A percentile compares a stretch with the other conserved stretches of the same genome.
These are phyloP conservation scores for Lutra lutra DNA, from an alignment of 2,797 vertebrate genomes.

Conservation along the genomic window DNA sequence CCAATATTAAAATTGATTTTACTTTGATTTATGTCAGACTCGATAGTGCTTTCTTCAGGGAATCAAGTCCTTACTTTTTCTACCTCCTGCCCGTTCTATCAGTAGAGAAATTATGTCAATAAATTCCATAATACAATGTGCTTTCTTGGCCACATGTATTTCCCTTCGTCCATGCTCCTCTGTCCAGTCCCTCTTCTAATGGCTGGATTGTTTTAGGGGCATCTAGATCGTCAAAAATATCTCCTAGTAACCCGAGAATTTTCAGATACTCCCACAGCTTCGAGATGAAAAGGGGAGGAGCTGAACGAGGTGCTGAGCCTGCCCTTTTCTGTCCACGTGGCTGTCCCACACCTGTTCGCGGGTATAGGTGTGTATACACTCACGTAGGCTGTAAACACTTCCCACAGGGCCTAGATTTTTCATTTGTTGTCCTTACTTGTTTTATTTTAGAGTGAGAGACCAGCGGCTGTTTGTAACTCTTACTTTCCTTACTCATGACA, in stretches of 20 bases:
- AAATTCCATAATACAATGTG: slow-evolving; percentile 5
- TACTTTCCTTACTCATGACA: slow-evolving; percentile 83
- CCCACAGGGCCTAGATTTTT: not conserved
- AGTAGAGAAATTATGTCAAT: slow-evolving; percentile 36
- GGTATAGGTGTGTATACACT: not conserved
- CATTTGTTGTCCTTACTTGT: slow-evolving; percentile 29
- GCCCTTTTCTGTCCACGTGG: not conserved
- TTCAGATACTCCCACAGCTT: not conserved
- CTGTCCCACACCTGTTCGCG: not conserved
- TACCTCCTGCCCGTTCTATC: not conserved
- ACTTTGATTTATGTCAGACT: slow-evolving; percentile 44
- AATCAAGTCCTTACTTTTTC: slow-evolving; percentile 42
- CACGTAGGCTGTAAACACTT: not conserved
- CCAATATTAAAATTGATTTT: slow-evolving; percentile 63
- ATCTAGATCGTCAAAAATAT: slow-evolving; percentile 21
- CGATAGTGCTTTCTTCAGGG: slow-evolving; percentile 42
- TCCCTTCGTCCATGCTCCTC: not conserved
- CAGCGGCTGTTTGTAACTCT: slow-evolving; percentile 64
- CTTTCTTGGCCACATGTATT: not conserved
- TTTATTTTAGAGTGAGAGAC: slow-evolving; percentile 68
- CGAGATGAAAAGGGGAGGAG: not conserved
- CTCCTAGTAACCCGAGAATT: not conserved
- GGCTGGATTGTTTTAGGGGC: not conserved
- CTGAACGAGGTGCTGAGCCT: not conserved
- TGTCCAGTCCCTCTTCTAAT: not conserved